Percentiles rank a stretch among this genome's conserved stretches.
These are phyloP conservation scores for Hypotaenidia philippensis DNA, from an alignment of 2,797 vertebrate species.

Conservation along the genomic window DNA sequence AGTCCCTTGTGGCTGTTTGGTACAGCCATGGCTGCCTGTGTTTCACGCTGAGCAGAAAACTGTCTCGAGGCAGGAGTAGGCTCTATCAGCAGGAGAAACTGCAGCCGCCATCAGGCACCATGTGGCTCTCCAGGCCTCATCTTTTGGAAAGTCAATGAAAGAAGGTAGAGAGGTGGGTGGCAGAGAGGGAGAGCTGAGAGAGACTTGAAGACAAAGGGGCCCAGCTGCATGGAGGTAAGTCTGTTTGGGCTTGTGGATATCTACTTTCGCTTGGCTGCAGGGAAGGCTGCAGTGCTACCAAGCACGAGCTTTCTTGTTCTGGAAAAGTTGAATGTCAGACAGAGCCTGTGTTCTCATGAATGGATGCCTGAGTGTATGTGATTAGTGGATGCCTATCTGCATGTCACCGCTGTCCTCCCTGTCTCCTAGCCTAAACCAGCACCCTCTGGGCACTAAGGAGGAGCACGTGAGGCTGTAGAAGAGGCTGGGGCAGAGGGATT, in stretches of 20 bases:
- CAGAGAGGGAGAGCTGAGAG: neutral
- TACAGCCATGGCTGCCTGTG: accelerated
- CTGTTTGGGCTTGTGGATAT: neutral
- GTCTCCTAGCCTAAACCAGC: too few relatives aligned
- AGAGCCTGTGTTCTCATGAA: neutral
- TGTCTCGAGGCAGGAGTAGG: accelerated
- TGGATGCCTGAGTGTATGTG: neutral
- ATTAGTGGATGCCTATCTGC: neutral
- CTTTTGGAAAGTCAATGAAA: neutral
- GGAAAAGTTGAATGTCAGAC: neutral
- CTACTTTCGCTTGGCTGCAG: neutral
- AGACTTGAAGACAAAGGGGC: neutral
- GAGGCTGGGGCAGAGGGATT: neutral
- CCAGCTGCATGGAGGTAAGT: too few relatives aligned
- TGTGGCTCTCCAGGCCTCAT: neutral
- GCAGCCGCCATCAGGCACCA: accelerated
- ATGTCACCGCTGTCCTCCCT: neutral
- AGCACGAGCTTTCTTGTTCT: neutral
- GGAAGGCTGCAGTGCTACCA: neutral
- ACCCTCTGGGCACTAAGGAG: neutral
- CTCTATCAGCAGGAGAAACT: neutral
- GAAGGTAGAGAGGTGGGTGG: neutral
- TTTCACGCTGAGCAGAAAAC: accelerated
- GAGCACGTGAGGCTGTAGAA: neutral
- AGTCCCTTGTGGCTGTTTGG: neutral